A percentile compares a stretch with the other conserved stretches of the same genome.
phyloP scores from a whole-genome alignment of 2,113 vertebrate genomes.

The Cyrtonyx montezumae region DNA sequence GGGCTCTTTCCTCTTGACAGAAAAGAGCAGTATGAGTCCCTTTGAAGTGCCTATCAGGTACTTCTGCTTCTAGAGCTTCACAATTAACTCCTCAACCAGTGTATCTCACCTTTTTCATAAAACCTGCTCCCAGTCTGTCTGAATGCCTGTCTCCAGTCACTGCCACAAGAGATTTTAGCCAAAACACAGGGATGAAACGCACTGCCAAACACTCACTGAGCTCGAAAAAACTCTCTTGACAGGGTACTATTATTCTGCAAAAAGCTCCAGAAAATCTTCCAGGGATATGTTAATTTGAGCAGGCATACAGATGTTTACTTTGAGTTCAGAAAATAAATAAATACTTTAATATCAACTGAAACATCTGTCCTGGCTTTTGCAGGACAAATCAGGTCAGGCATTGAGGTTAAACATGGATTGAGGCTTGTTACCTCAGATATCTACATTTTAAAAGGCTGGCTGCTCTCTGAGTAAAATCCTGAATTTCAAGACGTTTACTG shows the following conservation, averaged over 20 bases:
- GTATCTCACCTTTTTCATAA: not conserved
- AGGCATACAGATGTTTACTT: not conserved
- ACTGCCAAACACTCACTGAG: not conserved
- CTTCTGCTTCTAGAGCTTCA: not conserved
- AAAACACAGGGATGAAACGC: not conserved
- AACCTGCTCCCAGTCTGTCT: not conserved
- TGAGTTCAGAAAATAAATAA: not conserved
- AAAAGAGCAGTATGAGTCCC: not conserved
- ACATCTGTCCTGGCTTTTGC: not conserved
- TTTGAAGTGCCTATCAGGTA: not conserved
- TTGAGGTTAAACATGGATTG: constrained; percentile 38
- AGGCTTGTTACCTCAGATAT: not conserved
- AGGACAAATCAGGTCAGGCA: not conserved
- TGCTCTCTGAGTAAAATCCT: not conserved
- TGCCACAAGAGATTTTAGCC: not conserved
- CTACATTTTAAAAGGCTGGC: not conserved
- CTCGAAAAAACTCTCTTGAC: not conserved
- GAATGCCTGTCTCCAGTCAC: not conserved
- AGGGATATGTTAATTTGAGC: not conserved
- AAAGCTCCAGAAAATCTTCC: not conserved
- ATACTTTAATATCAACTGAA: not conserved
- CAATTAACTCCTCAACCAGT: not conserved
- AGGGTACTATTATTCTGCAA: not conserved
- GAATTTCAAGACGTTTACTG: not conserved
- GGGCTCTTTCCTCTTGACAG: not conserved